Evolutionary conservation across 2,888 invertebrate genomes (phyloP).

Genomic region (Erebia ligea): DNA sequence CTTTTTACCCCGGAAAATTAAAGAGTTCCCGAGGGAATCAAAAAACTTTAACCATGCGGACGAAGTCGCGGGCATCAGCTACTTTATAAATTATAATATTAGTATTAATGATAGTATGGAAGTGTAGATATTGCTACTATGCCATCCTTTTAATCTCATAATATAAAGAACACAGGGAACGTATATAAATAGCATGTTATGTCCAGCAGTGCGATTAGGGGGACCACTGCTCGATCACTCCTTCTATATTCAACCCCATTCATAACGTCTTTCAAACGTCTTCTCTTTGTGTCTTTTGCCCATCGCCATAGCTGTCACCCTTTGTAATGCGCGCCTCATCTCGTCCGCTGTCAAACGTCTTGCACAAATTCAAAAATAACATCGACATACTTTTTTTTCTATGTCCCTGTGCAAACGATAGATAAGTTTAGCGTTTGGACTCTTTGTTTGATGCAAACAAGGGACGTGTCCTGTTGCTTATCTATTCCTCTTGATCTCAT

Average conservation of each 20-base stretch:
- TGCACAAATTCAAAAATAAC: conserved; percentile 83
- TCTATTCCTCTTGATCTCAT: conserved; percentile 60
- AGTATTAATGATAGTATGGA: no score
- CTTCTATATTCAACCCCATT: conserved; percentile 74
- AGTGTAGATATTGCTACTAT: no score
- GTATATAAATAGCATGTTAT: conserved; percentile 24
- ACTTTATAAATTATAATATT: no score
- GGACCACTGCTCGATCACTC: conserved; percentile 78
- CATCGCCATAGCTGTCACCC: conserved; percentile 71
- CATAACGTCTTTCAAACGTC: conserved; percentile 77
- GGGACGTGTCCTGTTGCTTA: conserved; percentile 73
- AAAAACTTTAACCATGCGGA: no score
- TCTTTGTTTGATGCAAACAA: conserved; percentile 80
- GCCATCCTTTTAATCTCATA: no score
- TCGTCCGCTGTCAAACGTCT: conserved; percentile 79
- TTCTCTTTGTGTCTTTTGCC: conserved; percentile 62
- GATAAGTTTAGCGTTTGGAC: conserved; percentile 74
- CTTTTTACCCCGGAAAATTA: no score
- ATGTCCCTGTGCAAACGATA: conserved; percentile 73
- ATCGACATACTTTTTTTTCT: conserved; percentile 72
- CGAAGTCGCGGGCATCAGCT: no score
- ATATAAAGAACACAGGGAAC: not conserved
- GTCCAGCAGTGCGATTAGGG: conserved; percentile 47
- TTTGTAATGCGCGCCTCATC: conserved; percentile 67
- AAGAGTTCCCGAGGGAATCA: no score